Evolutionary conservation across 2,888 invertebrate species (phyloP), one percentile per base, ranked within the genome.

Genomic region (Caenorhabditis sinica): DNA sequence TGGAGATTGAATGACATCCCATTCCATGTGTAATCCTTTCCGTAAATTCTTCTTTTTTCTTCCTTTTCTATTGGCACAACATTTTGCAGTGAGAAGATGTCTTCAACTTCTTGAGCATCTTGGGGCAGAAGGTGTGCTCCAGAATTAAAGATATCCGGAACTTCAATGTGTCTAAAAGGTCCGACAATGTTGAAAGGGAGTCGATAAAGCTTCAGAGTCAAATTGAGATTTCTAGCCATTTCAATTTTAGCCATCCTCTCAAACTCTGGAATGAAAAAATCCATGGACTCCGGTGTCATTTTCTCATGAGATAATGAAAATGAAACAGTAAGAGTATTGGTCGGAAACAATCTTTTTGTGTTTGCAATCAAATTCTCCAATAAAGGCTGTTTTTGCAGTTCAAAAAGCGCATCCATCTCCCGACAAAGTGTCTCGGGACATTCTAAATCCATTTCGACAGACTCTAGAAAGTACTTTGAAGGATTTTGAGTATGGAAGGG

Each of bases 301-400:
- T 40, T 11, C 13, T 5, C 9, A 40, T 40, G 40, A 13, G 2
- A 40, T 40, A 13, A 2, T 2, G 40, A 2, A 40, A 40, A 2
- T 6, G 40, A 11, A 13, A 40, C 2, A 40, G 40, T 40, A 0
- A 63, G 9, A 40, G 23, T 63, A 1, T 43, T 63, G 2, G 63
- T 63, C 5, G 63, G 63, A 11, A 63, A 25, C 2, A 63, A 36
- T 43, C 63, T 63, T 63, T 20, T 40, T 2, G 33, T 23, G 25
- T 63, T 63, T 25, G 43, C 43, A 25, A 63, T 9, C 3, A 63
- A 6, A 43, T 63, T 43, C 23, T 61, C 36, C 9, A 61, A 61
- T 23, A 20, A 49, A 20, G 49, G 49, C 20, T 49, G 9, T 9
- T 20, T 20, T 4, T n/a, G n/a, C 6, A 9, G n/a, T n/a, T n/a